Evolutionary conservation across 2,797 vertebrate genomes (phyloP).

Genomic region (Neostethus bicornis): DNA sequence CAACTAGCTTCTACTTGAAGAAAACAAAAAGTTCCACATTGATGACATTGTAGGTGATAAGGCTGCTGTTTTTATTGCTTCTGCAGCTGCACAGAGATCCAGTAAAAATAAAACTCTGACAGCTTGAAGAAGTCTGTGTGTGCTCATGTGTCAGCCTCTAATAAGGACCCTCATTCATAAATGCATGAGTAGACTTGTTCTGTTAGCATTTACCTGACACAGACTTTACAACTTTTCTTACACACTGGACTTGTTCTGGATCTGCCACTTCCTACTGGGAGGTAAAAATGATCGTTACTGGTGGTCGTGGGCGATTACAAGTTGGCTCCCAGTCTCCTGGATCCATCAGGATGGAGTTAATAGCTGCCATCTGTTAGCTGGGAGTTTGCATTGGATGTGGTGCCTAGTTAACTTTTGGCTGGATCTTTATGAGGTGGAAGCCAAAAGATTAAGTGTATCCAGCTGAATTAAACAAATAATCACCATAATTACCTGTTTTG

Average conservation of each 20-base stretch:
- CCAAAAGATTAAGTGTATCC: background rate
- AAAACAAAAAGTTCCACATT: too few relatives aligned
- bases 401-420: slow-evolving; percentile 16
- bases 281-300: background rate
- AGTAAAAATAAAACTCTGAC: background rate
- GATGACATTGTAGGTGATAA: background rate
- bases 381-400: background rate
- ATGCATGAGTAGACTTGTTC: background rate
- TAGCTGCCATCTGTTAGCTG: slow-evolving; percentile 28
- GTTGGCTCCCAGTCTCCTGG: slow-evolving; percentile 3
- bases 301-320: background rate
- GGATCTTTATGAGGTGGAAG: slow-evolving; percentile 16
- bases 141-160: background rate
- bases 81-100: background rate
- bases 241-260: background rate
- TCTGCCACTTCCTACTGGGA: background rate
- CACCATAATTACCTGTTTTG: slow-evolving; percentile 2
- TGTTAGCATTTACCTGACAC: background rate
- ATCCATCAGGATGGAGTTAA: slow-evolving; percentile 2
- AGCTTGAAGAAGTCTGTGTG: background rate
- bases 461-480: background rate
- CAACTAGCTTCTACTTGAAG: too few relatives aligned
- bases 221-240: background rate
- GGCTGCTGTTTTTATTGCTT: background rate
- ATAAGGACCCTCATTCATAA: slow-evolving; percentile 2